phyloP scores from a whole-genome alignment of 2,113 vertebrate genomes.

The Otus sunia region DNA sequence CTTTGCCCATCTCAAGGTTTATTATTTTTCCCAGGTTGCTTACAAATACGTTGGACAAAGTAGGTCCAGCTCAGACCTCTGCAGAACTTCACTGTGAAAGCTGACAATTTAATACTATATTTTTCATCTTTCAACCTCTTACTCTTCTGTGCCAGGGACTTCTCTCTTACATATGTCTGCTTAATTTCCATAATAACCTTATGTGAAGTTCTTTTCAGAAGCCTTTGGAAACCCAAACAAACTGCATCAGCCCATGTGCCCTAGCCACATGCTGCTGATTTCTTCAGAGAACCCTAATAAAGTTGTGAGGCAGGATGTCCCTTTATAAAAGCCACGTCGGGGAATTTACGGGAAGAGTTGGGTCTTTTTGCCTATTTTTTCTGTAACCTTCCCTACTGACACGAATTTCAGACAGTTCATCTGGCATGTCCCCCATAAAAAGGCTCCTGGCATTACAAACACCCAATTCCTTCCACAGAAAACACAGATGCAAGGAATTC shows the following conservation, averaged over 20 bases:
- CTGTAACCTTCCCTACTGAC: not conserved
- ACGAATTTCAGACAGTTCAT: not conserved
- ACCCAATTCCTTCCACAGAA: not conserved
- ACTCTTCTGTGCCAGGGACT: not conserved
- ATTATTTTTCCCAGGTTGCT: not conserved
- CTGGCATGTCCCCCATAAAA: not conserved
- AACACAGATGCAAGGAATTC: constrained; percentile 4
- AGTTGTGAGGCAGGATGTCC: not conserved
- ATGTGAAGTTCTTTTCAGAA: not conserved
- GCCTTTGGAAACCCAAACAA: not conserved
- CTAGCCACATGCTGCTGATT: not conserved
- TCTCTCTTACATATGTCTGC: not conserved
- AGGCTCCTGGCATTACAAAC: not conserved
- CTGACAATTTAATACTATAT: not conserved
- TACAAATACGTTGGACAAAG: not conserved
- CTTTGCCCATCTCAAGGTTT: not conserved
- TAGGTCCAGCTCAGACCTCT: not conserved
- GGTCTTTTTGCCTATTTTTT: not conserved
- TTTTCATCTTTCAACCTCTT: not conserved
- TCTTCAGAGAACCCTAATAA: not conserved
- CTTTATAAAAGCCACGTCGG: not conserved
- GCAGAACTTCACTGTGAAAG: not conserved
- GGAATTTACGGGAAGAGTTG: not conserved
- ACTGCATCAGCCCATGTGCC: not conserved
- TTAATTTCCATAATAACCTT: not conserved